phyloP scores from a whole-genome alignment of 2,888 invertebrate species.

The Callinectes sapidus region DNA sequence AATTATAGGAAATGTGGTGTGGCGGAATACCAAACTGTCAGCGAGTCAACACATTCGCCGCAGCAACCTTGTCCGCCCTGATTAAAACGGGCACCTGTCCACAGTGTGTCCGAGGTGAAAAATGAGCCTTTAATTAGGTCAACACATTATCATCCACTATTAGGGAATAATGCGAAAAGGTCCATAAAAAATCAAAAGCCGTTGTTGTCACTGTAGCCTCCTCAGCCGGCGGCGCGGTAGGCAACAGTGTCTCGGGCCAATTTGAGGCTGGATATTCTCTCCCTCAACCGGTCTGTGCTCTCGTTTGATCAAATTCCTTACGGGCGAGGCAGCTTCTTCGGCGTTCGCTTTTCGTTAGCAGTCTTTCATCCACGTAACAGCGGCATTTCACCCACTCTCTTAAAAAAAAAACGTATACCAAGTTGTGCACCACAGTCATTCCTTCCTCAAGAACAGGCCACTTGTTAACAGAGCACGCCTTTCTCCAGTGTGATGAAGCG shows the following conservation, averaged over 20 bases:
- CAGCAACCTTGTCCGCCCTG: constrained; percentile 2
- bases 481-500: neutral
- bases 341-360: neutral
- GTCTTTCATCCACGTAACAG: neutral
- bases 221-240: neutral
- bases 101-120: constrained; percentile 12
- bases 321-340: neutral
- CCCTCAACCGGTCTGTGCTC: neutral
- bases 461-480: neutral
- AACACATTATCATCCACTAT: constrained; percentile 5
- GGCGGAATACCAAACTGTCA: neutral
- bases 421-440: neutral
- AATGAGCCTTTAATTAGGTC: constrained; percentile 30
- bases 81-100: neutral
- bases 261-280: neutral
- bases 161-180: neutral
- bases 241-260: neutral
- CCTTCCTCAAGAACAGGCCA: neutral
- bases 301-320: neutral
- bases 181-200: neutral
- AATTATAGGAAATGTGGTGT: neutral
- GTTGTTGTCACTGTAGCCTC: neutral
- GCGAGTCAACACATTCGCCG: neutral
- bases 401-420: neutral
- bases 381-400: neutral